Evolutionary conservation across 2,113 vertebrate species (phyloP), one percentile per base, ranked within the genome.

Genomic region (Hemiscyllium ocellatum): DNA sequence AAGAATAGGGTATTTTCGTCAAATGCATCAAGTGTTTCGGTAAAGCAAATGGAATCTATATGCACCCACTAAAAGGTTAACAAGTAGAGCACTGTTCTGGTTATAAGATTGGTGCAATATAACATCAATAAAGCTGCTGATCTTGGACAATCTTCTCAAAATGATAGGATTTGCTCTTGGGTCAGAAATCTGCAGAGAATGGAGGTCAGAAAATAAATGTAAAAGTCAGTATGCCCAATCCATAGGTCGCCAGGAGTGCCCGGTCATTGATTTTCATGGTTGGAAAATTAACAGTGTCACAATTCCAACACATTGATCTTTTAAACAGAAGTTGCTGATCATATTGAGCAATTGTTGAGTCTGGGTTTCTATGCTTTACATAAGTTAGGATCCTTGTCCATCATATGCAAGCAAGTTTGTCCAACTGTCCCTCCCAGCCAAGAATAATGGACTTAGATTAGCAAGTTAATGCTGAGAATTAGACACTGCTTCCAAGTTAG

Each of bases 271-370:
- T 91, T 91, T n/a, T 61, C 33, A 61, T 37, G 89, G 26, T 37
- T 91, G 89, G 56, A 91, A 91, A 91, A 66, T 91, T 4, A 15
- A 37, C 15, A 83, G n/a, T 19, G n/a, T 17, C 33, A n/a, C 24
- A 91, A 91, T 37, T 91, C 89, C 20, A 91, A 91, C 61, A 66
- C n/a, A 33, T n/a, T 91, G 89, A 91, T 33, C 56, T 91, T 61
- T 37, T 20, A 33, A 91, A 66, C 7, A 29, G 17, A 66, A 29
- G 66, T 33, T n/a, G 65, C 33, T 37, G 56, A 90, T 22, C 89
- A 47, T 24, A 91, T 8, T 91, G 3, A 91, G 61, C 4, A 17
- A 65, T 15, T 93, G 61, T 93, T 17, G 65, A 65, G 19, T n/a
- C 52, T 61, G 33, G 5, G 33, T 7, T 93, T 19, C 33, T 37